Base-by-base conservation (phyloP, 2,888 invertebrate species). In the Synanthedon formicaeformis region DNA sequence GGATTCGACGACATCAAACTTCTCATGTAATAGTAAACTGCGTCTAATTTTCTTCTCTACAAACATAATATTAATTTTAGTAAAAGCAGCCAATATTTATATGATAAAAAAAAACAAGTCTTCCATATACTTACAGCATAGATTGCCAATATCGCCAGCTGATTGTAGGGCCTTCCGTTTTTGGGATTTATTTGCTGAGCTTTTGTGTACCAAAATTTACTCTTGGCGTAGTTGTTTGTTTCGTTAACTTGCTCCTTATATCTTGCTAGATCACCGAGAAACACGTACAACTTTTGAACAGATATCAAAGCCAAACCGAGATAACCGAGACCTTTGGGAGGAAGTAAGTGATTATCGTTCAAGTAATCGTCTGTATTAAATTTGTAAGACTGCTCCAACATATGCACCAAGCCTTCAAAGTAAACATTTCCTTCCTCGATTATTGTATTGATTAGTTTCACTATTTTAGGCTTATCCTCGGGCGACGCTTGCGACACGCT, bases 1-100 rank as follows among this genome's bases (percentile, higher is more conserved):
- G 97, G 96, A 90, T 96, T 97, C 48, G 96, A 95, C 54, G 97
- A 95, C 91, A 96, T 95, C 64, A 98, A 88, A 80, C 97, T 97
- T 65, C 98, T 91, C 94, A 97, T 96, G 75, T 97, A 97, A 81
- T 95, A 97, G 81, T 97, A 98, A 5, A 98, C 95, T n/a, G 97
- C 97, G 79, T 98, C 98, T 60, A 98, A 88, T 88, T 95, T 96
- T 70, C 96, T 91, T 82, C 94, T 93, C 96, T 97, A 85, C 52
- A 90, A 90, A 54, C 4, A 49, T 6, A 34, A 34, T 10, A 10
- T 34, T 34, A 34, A 8, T 10, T 34, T 34, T 10, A 34, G 34
- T 34, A 49, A 49, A 49, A 16, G 18, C 14, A 45, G n/a, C 45
- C 27, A 14, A 6, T 11, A 45, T 45, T 45, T 45, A 13, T 45